Evolutionary conservation across 2,888 invertebrate genomes (phyloP).

Genomic region (Trichopoda pennipes): DNA sequence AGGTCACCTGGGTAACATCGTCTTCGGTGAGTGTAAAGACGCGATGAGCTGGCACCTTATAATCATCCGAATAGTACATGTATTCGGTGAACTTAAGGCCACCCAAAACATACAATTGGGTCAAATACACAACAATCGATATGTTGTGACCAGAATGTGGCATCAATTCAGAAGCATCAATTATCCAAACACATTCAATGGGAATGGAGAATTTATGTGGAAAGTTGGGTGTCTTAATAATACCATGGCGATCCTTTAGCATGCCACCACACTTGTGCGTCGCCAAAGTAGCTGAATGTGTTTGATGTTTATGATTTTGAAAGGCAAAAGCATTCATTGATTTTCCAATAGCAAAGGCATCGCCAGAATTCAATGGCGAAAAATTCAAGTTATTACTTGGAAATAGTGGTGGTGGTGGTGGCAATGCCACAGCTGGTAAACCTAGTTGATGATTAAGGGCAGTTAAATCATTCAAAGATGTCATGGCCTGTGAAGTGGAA

Average conservation of each 20-base stretch:
- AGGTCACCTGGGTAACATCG: slow-evolving; percentile 85
- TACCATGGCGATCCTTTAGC: slow-evolving; percentile 85
- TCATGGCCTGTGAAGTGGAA: slow-evolving; percentile 8
- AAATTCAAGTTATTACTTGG: slow-evolving; percentile 72
- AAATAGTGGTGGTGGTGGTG: slow-evolving; percentile 76
- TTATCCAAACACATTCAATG: slow-evolving; percentile 92
- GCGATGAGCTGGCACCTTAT: slow-evolving; percentile 85
- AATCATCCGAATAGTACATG: slow-evolving; percentile 87
- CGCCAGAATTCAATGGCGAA: slow-evolving; percentile 65
- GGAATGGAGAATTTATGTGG: slow-evolving; percentile 91
- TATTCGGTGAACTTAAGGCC: slow-evolving; percentile 90
- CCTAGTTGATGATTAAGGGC: slow-evolving; percentile 72
- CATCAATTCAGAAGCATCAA: slow-evolving; percentile 87
- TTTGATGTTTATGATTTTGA: slow-evolving; percentile 46
- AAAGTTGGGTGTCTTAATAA: slow-evolving; percentile 91
- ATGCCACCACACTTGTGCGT: slow-evolving; percentile 84
- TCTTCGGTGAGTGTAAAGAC: slow-evolving; percentile 88
- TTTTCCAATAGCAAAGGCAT: slow-evolving; percentile 21
- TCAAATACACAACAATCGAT: slow-evolving; percentile 92
- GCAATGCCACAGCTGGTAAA: slow-evolving; percentile 76
- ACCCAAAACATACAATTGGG: slow-evolving; percentile 91
- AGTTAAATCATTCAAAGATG: slow-evolving; percentile 34
- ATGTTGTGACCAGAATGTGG: slow-evolving; percentile 81
- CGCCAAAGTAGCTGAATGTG: slow-evolving; percentile 48
- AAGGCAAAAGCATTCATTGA: slow-evolving; percentile 63